Evolutionary conservation across 2,797 vertebrate species (phyloP), one percentile per base, ranked within the genome.

Genomic region (Characodon lateralis): DNA sequence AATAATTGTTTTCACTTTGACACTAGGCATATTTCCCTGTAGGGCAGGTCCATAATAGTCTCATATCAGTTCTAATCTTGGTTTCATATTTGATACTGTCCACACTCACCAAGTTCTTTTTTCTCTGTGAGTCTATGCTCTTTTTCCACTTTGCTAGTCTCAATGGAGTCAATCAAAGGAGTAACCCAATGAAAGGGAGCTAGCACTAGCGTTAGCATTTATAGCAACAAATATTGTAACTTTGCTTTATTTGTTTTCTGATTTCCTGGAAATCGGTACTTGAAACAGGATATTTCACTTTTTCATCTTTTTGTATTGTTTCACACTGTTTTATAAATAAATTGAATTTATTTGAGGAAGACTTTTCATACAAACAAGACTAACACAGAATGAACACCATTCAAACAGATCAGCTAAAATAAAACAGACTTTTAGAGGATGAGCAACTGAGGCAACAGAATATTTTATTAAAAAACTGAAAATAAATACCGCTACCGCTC

Each of bases 1-100:
- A 41, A n/a, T 66, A 66, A 66, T 66, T 66, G 20, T 66, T 66
- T 66, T 66, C 63, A 66, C 35, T 41, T 66, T 41, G 63, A 66
- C 63, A 66, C 20, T 0, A 6, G 10, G 9, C 18, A 66, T 66
- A 66, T 66, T 66, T 41, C 35, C 63, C 63, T 66, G 20, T 66
- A 12, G 35, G 63, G 63, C 35, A 65, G 35, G 35, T 41, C 39
- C 20, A 66, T 39, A 39, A 41, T 22, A 66, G 35, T 24, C 63
- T 24, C 20, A 66, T 66, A 41, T 41, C 35, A 41, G 8, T 66
- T 66, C 9, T 66, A 66, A 66, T 41, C 63, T 22, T 41, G 63
- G 22, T 66, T 66, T 66, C 9, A 66, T 13, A 66, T 41, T 9
- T 39, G 35, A 43, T 41, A 20, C 63, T 66, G 1, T 5, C 10